Conservation (phyloP, 2,888 invertebrate genomes). For the Unio pictorum region DNA sequence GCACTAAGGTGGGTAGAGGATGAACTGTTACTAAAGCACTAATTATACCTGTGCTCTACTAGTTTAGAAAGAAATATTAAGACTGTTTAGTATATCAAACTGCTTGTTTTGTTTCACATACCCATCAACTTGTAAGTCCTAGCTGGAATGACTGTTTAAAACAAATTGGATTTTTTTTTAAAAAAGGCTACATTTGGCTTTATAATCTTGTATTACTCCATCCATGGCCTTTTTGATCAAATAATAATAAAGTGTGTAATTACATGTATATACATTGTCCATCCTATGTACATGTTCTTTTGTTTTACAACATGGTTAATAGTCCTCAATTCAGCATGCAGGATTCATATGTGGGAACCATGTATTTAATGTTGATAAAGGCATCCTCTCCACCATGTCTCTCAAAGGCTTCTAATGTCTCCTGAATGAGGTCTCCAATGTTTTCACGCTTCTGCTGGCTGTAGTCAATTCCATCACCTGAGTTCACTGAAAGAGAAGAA, state of each 20-base stretch:
- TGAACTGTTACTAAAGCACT: too few species aligned
- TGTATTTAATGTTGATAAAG: constrained; percentile 97
- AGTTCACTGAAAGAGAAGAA: constrained; percentile 78
- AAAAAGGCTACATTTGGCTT: too few species aligned
- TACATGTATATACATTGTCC: constrained; percentile 1
- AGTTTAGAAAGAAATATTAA: too few species aligned
- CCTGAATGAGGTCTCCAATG: constrained; percentile 91
- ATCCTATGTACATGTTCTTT: constrained; percentile 1
- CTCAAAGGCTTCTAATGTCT: constrained; percentile 92
- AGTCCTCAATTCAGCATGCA: constrained; percentile 72
- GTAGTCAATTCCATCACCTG: constrained; percentile 92
- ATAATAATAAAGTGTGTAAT: not conserved
- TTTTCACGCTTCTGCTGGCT: constrained; percentile 89
- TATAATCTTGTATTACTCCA: too few species aligned
- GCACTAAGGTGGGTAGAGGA: too few species aligned
- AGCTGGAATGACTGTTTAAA: too few species aligned
- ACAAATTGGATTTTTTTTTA: too few species aligned
- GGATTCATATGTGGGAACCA: constrained; percentile 97
- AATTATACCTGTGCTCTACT: too few species aligned
- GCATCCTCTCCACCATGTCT: constrained; percentile 95
- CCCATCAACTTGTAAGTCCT: too few species aligned
- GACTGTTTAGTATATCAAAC: too few species aligned
- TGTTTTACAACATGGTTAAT: not conserved
- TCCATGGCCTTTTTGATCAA: too few species aligned
- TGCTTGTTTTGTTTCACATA: too few species aligned